Evolutionary conservation across 2,888 invertebrate genomes (phyloP).

Genomic region (Cataglyphis albicans): DNA sequence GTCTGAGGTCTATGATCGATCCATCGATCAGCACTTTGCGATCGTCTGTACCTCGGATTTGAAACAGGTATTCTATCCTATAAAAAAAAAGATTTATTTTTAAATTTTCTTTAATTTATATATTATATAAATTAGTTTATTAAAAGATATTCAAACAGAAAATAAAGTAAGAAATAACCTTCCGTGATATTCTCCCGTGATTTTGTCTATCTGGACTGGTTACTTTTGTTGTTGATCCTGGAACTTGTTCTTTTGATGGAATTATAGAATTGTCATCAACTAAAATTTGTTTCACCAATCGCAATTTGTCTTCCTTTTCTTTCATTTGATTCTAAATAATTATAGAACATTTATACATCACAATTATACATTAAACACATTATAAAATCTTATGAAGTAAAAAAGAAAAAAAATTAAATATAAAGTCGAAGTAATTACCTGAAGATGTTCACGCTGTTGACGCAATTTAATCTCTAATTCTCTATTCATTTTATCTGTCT

Average conservation of each 20-base stretch:
- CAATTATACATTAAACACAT: neutral
- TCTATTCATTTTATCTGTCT: constrained; percentile 91
- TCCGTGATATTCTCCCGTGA: constrained; percentile 72
- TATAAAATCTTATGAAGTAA: neutral
- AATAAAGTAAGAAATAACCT: constrained; percentile 55
- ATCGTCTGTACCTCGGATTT: constrained; percentile 92
- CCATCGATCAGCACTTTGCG: constrained; percentile 94
- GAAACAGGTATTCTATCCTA: constrained; percentile 90
- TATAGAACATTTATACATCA: neutral
- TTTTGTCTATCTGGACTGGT: constrained; percentile 70
- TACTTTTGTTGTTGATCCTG: constrained; percentile 59
- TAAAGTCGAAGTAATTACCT: constrained; percentile 79
- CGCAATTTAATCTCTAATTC: constrained; percentile 89
- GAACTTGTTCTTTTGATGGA: constrained; percentile 41
- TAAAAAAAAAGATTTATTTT: constrained; percentile 58
- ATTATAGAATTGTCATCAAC: constrained; percentile 85
- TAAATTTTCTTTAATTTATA: neutral
- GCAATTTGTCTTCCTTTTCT: constrained; percentile 88
- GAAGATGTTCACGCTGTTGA: constrained; percentile 88
- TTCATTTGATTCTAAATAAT: constrained; percentile 87
- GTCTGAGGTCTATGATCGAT: constrained; percentile 95
- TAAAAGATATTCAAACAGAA: constrained; percentile 23
- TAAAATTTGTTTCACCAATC: constrained; percentile 88
- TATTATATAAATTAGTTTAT: constrained; percentile 1
- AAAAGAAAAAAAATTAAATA: neutral